These are phyloP conservation scores for Phorcus lineatus DNA, from an alignment of 2,888 invertebrate genomes.

Conservation along the genomic window DNA sequence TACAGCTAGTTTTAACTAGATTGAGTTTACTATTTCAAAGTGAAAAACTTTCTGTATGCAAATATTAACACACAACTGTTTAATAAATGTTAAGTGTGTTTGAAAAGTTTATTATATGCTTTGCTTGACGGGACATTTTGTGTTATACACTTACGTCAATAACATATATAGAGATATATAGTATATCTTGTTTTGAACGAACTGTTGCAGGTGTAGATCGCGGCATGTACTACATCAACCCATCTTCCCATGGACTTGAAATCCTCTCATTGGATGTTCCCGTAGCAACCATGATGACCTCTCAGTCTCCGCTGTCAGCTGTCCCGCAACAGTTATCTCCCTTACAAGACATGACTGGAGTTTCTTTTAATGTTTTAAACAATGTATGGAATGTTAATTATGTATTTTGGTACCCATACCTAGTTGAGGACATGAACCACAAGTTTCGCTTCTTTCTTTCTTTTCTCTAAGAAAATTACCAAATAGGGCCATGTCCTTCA, in stretches of 20 bases:
- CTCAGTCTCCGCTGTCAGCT: conserved; percentile 45
- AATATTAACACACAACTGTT: too few relatives aligned
- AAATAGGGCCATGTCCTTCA: too few relatives aligned
- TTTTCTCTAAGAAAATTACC: conserved; percentile 26
- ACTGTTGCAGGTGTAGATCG: conserved; percentile 56
- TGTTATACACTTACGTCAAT: too few relatives aligned
- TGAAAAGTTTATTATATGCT: too few relatives aligned
- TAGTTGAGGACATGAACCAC: conserved; percentile 48
- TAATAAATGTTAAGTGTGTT: too few relatives aligned
- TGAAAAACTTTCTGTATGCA: too few relatives aligned
- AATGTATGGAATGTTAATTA: conserved; percentile 72
- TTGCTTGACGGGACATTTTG: too few relatives aligned
- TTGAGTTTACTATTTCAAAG: too few relatives aligned
- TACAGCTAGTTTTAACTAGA: too few relatives aligned
- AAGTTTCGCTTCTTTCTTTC: conserved; percentile 53
- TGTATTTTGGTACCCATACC: conserved; percentile 71
- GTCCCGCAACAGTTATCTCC: conserved; percentile 59
- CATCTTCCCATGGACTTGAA: conserved; percentile 40
- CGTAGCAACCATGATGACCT: conserved; percentile 55
- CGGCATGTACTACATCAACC: conserved; percentile 57
- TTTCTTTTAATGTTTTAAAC: conserved; percentile 68
- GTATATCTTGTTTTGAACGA: background rate
- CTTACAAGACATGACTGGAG: conserved; percentile 54
- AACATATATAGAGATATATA: background rate
- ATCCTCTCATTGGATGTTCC: conserved; percentile 57